These are phyloP conservation scores for Paraplagusia blochii DNA, from an alignment of 2,113 vertebrate genomes.

Conservation along the genomic window DNA sequence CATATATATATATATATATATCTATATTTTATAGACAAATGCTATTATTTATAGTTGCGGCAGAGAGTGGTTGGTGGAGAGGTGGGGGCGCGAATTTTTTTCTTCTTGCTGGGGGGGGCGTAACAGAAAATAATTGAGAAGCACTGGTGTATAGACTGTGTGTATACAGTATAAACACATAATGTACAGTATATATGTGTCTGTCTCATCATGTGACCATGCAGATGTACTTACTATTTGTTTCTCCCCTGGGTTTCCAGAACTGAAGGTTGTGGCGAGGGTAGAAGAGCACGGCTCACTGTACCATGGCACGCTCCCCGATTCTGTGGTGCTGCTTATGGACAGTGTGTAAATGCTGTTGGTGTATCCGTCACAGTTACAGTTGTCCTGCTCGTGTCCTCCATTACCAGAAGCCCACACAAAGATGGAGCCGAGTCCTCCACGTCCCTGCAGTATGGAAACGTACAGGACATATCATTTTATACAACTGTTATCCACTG, in stretches of 20 bases:
- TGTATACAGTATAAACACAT: background rate
- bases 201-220: slow-evolving; percentile 21
- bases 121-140: too few relatives aligned
- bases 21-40: too few relatives aligned
- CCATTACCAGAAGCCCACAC: slow-evolving; percentile 98
- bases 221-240: slow-evolving; percentile 84
- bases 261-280: slow-evolving; percentile 96
- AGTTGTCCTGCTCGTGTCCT: slow-evolving; percentile 93
- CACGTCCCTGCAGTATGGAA: slow-evolving; percentile 80
- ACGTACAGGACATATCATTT: background rate
- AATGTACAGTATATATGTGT: background rate
- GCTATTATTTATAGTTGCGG: too few relatives aligned
- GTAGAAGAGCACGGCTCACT: slow-evolving; percentile 98
- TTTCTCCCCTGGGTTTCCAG: slow-evolving; percentile 93
- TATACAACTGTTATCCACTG: background rate
- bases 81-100: too few relatives aligned
- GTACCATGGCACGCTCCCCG: slow-evolving; percentile 96
- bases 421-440: slow-evolving; percentile 93
- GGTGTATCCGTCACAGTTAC: slow-evolving; percentile 99
- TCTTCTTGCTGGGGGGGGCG: too few relatives aligned
- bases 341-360: slow-evolving; percentile 99
- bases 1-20: too few relatives aligned
- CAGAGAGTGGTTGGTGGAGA: too few relatives aligned
- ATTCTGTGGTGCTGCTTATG: slow-evolving; percentile 97
- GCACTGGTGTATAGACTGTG: background rate